Conservation (phyloP, 2,113 vertebrate species). For the Girardinichthys multiradiatus region DNA sequence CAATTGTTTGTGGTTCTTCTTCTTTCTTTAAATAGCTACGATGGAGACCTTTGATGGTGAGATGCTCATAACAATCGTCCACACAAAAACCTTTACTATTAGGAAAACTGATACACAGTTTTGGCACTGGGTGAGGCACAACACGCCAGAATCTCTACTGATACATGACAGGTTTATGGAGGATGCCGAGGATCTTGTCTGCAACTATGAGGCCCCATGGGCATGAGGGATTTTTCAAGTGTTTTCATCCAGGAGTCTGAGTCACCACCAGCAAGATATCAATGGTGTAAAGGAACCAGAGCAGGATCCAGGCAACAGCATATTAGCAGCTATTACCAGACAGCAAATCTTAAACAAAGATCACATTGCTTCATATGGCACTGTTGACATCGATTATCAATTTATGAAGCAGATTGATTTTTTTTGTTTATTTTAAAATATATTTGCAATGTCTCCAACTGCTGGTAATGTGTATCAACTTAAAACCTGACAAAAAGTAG, state of each 20-base stretch:
- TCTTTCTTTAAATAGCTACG: neutral
- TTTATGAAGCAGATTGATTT: slow-evolving; percentile 22
- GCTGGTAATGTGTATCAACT: neutral
- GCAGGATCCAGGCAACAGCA: slow-evolving; percentile 26
- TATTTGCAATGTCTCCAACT: slow-evolving; percentile 13
- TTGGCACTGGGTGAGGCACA: slow-evolving; percentile 17
- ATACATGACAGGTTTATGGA: slow-evolving; percentile 26
- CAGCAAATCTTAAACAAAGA: slow-evolving; percentile 21
- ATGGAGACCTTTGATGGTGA: too few species aligned
- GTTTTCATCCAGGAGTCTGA: slow-evolving; percentile 36
- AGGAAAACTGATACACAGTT: slow-evolving; percentile 9
- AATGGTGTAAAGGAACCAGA: slow-evolving; percentile 19
- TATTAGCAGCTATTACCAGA: slow-evolving; percentile 38
- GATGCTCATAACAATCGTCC: too few species aligned
- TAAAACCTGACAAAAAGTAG: neutral
- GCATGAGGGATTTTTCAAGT: slow-evolving; percentile 3
- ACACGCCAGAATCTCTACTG: slow-evolving; percentile 26
- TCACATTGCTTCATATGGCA: neutral
- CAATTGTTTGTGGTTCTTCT: neutral
- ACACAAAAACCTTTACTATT: neutral
- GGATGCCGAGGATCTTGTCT: slow-evolving; percentile 19
- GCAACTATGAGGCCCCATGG: neutral
- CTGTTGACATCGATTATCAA: slow-evolving; percentile 29
- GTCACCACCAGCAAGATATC: slow-evolving; percentile 47
- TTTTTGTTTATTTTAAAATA: slow-evolving; percentile 5